A percentile compares a stretch with the other conserved stretches of the same genome.
Conservation (phyloP, 1,140 invertebrate genomes). For the Rhopalosiphum maidis region DNA sequence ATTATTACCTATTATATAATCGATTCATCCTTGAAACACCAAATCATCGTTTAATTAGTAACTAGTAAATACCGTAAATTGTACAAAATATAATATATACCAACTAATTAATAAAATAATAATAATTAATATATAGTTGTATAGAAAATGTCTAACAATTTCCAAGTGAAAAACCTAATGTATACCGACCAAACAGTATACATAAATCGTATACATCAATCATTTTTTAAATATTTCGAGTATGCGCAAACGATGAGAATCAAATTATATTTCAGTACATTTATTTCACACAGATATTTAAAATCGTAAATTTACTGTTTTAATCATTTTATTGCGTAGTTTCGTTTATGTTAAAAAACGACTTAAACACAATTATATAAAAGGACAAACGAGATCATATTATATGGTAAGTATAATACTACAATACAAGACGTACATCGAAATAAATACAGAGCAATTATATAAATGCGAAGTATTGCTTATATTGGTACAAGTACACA, state of each 20-base stretch:
- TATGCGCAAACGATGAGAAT: neutral
- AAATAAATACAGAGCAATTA: neutral
- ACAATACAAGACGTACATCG: neutral
- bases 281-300: neutral
- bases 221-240: neutral
- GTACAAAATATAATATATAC: neutral
- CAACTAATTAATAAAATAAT: neutral
- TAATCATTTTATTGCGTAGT: neutral
- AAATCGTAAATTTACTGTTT: neutral
- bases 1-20: neutral
- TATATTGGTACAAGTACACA: neutral
- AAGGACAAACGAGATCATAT: neutral
- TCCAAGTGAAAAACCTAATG: too few relatives aligned
- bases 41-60: slow-evolving; percentile 34
- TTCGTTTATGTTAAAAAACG: neutral
- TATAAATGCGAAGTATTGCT: neutral
- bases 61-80: neutral
- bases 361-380: neutral
- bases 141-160: neutral
- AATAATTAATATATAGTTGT: neutral
- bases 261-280: neutral
- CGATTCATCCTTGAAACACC: slow-evolving; percentile 9
- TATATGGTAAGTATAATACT: neutral
- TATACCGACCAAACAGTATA: neutral
- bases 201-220: neutral